Conservation (phyloP, 2,888 invertebrate genomes). For the Eupithecia insigniata region DNA sequence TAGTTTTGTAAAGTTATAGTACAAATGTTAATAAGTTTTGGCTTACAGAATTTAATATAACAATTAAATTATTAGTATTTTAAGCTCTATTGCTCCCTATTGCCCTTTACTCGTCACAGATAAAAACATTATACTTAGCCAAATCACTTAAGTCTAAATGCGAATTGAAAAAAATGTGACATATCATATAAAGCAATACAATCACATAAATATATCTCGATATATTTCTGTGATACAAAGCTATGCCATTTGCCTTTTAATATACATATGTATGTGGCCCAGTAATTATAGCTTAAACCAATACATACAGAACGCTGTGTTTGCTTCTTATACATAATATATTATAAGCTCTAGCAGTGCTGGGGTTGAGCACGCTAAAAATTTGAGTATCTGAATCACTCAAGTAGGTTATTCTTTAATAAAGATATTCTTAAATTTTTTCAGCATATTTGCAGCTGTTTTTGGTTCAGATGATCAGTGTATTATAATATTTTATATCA, state of each 20-base stretch:
- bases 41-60: neutral
- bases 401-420: neutral
- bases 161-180: neutral
- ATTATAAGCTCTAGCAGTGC: too few species aligned
- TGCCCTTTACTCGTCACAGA: neutral
- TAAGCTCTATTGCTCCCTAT: neutral
- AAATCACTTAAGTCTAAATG: neutral
- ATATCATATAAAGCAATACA: too few species aligned
- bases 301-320: too few species aligned
- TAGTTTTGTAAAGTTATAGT: neutral
- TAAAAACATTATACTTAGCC: neutral
- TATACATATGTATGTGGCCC: too few species aligned
- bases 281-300: too few species aligned
- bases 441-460: neutral
- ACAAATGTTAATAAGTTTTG: neutral
- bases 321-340: too few species aligned
- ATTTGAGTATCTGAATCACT: neutral
- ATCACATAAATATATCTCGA: too few species aligned
- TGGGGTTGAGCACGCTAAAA: too few species aligned
- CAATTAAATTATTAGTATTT: neutral
- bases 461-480: neutral
- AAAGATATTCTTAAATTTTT: neutral
- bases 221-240: too few species aligned
- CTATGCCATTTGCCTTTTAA: neutral
- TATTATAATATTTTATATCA: too few species aligned